A percentile compares a stretch with the other conserved stretches of the same genome.
These are phyloP conservation scores for Catostylus mosaicus DNA, from an alignment of 30 jellyfish, hydroid and myxozoan genomes.

Conservation along the genomic window DNA sequence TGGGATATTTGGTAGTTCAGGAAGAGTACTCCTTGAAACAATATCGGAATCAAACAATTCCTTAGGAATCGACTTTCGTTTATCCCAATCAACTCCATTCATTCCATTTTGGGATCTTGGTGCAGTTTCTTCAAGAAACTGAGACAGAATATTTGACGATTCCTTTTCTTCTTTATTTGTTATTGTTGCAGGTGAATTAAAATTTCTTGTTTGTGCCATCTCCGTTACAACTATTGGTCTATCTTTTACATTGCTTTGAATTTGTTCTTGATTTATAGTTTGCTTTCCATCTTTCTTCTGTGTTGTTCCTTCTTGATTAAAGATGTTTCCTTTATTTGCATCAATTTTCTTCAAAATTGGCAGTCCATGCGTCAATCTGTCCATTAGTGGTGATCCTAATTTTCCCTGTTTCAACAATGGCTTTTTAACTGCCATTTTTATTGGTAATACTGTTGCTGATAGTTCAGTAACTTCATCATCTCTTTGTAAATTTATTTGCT, in stretches of 20 bases:
- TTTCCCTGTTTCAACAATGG: not conserved
- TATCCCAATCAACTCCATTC: slow-evolving; percentile 60
- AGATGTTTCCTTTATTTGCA: not conserved
- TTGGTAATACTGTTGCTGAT: slow-evolving; percentile 37
- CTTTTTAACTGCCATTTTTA: not conserved
- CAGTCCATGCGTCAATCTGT: slow-evolving; percentile 38
- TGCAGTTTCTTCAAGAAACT: slow-evolving; percentile 54
- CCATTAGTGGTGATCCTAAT: slow-evolving; percentile 39
- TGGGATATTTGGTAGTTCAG: slow-evolving; percentile 14
- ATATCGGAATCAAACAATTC: slow-evolving; percentile 32
- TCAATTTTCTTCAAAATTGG: not conserved
- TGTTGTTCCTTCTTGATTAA: not conserved
- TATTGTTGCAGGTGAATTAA: not conserved
- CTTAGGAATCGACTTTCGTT: slow-evolving; percentile 61
- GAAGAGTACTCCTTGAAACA: slow-evolving; percentile 63
- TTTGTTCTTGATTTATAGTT: not conserved
- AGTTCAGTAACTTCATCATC: slow-evolving; percentile 10
- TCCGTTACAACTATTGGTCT: slow-evolving; percentile 27
- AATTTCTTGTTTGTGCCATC: slow-evolving; percentile 36
- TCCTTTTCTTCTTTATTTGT: slow-evolving; percentile 31
- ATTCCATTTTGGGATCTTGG: not conserved
- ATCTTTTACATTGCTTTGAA: not conserved
- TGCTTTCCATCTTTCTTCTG: not conserved
- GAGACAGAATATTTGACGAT: slow-evolving; percentile 40
- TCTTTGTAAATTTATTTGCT: not conserved